Evolutionary conservation across 2,113 vertebrate species (phyloP).

Genomic region (Rhinolophus sinicus): DNA sequence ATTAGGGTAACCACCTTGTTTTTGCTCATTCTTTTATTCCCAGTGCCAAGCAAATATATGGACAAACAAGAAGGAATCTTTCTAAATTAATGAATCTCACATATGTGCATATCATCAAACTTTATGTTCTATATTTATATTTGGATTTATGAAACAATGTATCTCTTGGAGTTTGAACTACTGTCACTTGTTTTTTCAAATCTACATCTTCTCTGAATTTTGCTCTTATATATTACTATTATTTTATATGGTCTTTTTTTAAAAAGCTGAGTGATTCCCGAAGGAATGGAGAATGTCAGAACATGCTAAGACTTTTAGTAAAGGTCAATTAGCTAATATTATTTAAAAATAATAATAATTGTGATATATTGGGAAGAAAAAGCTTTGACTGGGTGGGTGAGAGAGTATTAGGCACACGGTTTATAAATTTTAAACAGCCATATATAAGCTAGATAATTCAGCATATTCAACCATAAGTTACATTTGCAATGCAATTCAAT

Average conservation of each 20-base stretch:
- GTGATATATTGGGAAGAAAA: neutral
- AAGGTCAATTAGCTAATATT: neutral
- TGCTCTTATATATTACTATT: neutral
- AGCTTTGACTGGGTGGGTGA: rapidly evolving
- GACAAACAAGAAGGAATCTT: neutral
- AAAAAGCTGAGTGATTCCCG: neutral
- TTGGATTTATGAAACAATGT: neutral
- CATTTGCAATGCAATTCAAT: neutral
- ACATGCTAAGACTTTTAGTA: neutral
- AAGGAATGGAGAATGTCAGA: neutral
- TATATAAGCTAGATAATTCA: neutral
- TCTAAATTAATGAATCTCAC: neutral
- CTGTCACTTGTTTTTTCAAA: neutral
- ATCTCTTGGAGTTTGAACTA: neutral
- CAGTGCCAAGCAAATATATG: neutral
- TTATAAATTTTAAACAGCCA: neutral
- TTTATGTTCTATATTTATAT: neutral
- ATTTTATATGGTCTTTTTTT: neutral
- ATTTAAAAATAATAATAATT: neutral
- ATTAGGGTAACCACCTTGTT: neutral
- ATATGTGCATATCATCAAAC: neutral
- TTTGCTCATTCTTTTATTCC: neutral
- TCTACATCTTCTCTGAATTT: neutral
- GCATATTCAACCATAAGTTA: neutral
- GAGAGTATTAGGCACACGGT: neutral